Percentiles rank a stretch among this genome's conserved stretches.
Evolutionary conservation across 2,888 invertebrate species (phyloP).

Genomic region (Pristionchus fissidentatus): DNA sequence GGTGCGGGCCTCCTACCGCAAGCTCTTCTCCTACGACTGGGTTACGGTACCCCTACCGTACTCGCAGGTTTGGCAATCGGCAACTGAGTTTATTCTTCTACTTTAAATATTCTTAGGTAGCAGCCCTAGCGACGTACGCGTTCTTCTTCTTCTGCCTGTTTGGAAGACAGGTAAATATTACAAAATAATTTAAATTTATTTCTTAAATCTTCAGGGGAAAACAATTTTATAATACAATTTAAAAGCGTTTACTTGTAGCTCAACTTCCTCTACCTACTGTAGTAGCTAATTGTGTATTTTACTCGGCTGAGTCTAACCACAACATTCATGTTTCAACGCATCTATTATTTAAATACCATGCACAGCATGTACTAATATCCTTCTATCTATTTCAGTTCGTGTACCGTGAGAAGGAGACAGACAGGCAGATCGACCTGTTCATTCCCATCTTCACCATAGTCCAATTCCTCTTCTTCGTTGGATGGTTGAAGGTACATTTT

Average conservation of each 20-base stretch:
- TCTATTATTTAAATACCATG: too few species aligned
- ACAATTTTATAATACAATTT: too few species aligned
- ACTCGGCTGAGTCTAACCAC: too few species aligned
- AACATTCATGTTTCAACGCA: too few species aligned
- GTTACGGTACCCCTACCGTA: constrained; percentile 65
- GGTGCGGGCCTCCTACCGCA: constrained; percentile 57
- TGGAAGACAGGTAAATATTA: constrained; percentile 72
- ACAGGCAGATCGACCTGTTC: constrained; percentile 54
- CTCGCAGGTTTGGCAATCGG: constrained; percentile 50
- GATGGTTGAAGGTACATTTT: constrained; percentile 46
- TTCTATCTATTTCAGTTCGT: constrained; percentile 10
- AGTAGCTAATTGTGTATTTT: too few species aligned
- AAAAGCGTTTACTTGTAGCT: too few species aligned
- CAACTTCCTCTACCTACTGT: too few species aligned
- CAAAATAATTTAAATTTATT: not conserved
- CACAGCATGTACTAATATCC: too few species aligned
- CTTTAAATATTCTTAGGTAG: constrained; percentile 64
- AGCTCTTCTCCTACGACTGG: constrained; percentile 66
- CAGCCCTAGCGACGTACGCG: constrained; percentile 76
- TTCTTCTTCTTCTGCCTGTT: constrained; percentile 76
- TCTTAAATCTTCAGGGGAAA: too few species aligned
- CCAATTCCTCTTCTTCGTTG: constrained; percentile 67
- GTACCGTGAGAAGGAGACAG: constrained; percentile 30
- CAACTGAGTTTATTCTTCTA: not conserved
- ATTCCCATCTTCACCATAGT: constrained; percentile 65